Evolutionary conservation across 37 sponge, comb jelly and placozoan genomes (phyloP).

Genomic region (Amphimedon queenslandica): DNA sequence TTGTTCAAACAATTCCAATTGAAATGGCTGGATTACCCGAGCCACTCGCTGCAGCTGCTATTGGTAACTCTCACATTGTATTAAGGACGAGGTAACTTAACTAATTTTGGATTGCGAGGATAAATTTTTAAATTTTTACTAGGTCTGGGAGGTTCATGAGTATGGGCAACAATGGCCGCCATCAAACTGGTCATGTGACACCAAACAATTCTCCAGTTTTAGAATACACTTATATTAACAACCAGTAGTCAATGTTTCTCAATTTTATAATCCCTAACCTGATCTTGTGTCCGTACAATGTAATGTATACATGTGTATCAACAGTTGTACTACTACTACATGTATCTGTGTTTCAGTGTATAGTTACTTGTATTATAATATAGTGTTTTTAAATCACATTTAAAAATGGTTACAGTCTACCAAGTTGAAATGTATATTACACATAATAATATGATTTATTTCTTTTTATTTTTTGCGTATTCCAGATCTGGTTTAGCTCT

Average conservation of each 20-base stretch:
- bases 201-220: not conserved
- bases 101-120: not conserved
- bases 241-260: not conserved
- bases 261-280: no score
- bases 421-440: no score
- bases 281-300: no score
- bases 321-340: no score
- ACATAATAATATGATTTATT: no score
- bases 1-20: no score
- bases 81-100: constrained; percentile 23
- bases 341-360: no score
- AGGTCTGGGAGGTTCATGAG: constrained; percentile 41
- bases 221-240: constrained; percentile 26
- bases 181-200: constrained; percentile 42
- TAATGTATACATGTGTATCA: not conserved
- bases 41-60: constrained; percentile 27
- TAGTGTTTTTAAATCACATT: no score
- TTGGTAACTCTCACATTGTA: constrained; percentile 57
- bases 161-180: constrained; percentile 46
- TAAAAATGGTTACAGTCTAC: no score
- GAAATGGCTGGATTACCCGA: no score
- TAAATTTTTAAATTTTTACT: not conserved
- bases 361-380: no score
- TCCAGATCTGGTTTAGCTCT: constrained; percentile 34
- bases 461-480: no score